Conservation (phyloP, 2,113 vertebrate genomes). For the Nothoprocta perdicaria region DNA sequence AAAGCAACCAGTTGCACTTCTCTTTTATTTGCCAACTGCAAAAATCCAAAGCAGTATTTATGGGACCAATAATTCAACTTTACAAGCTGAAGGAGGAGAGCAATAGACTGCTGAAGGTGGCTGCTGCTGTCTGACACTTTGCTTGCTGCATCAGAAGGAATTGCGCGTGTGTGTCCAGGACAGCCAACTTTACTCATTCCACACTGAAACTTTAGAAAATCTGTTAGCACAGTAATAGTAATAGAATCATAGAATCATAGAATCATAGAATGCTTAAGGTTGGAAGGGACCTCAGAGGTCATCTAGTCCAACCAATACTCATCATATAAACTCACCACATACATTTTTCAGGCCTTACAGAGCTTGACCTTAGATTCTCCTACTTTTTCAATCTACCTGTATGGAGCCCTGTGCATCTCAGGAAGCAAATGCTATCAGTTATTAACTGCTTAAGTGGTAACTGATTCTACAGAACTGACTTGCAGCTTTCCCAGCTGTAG, state of each 20-base stretch:
- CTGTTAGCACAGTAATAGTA: background rate
- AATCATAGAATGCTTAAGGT: too few species aligned
- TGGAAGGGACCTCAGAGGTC: too few species aligned
- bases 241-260: too few species aligned
- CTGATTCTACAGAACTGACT: background rate
- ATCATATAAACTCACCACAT: background rate
- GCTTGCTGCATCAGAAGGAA: background rate
- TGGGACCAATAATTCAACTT: background rate
- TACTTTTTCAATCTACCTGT: background rate
- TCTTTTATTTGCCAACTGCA: background rate
- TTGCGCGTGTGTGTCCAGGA: fast-evolving
- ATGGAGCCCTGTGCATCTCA: fast-evolving
- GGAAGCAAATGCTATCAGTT: background rate
- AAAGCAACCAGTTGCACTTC: background rate
- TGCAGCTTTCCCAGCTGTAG: background rate
- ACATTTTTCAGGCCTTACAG: background rate
- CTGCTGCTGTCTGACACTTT: fast-evolving
- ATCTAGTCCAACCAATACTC: too few species aligned
- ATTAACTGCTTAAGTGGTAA: background rate
- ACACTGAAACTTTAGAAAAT: background rate
- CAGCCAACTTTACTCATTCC: background rate
- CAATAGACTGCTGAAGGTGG: background rate
- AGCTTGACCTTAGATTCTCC: background rate
- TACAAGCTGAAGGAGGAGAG: fast-evolving
- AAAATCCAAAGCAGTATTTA: background rate